A percentile compares a stretch with the other conserved stretches of the same genome.
Conservation (phyloP, 1,140 invertebrate genomes). For the Dendroctonus valens region DNA sequence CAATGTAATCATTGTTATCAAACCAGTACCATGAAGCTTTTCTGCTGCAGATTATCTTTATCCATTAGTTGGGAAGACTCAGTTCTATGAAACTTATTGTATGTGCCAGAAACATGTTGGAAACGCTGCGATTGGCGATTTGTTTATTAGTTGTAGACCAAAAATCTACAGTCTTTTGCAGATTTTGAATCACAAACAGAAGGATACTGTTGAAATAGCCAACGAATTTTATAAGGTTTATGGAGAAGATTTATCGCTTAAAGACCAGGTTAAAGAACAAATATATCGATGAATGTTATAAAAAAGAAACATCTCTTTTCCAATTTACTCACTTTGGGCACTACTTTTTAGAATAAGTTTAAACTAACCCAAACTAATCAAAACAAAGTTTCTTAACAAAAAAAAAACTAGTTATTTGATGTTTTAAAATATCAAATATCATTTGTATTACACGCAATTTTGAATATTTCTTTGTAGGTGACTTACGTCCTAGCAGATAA, state of each 20-base stretch:
- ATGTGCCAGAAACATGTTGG: conserved; percentile 9
- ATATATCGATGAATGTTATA: no score
- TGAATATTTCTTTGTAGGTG: conserved; percentile 28
- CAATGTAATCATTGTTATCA: not conserved
- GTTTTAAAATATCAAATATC: no score
- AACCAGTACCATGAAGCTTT: not conserved
- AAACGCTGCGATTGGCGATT: conserved; percentile 36
- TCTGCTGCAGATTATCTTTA: not conserved
- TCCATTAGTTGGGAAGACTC: conserved; percentile 19
- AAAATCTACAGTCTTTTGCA: conserved; percentile 45
- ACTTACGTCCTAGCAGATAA: conserved; percentile 41
- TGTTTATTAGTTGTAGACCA: conserved; percentile 41
- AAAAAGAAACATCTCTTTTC: no score
- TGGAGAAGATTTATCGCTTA: not conserved
- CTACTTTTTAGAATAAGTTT: not conserved
- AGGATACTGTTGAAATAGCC: conserved; percentile 30
- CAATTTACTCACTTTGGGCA: not conserved
- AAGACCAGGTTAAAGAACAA: conserved; percentile 8
- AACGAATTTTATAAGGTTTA: conserved; percentile 39
- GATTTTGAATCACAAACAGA: conserved; percentile 32
- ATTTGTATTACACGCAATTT: not conserved
- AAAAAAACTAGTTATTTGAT: no score
- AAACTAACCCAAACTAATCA: no score
- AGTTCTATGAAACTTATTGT: conserved; percentile 22
- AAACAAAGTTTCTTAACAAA: no score